A percentile compares a stretch with the other conserved stretches of the same genome.
These are phyloP conservation scores for Lepus timidus DNA, from an alignment of 2,113 vertebrate genomes.

Conservation along the genomic window DNA sequence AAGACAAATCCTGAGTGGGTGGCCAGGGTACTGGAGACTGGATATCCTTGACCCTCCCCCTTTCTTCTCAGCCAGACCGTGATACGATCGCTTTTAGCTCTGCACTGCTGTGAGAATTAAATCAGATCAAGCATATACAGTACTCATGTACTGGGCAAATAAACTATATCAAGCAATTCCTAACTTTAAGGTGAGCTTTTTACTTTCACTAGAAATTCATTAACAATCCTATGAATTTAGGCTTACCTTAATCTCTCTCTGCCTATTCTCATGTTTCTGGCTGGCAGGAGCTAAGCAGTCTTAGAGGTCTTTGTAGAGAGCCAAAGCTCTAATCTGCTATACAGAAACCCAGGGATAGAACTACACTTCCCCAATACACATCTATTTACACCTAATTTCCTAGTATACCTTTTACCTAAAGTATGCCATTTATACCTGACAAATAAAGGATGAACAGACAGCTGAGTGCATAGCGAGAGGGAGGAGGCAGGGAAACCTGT, in stretches of 20 bases:
- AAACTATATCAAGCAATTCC: background rate
- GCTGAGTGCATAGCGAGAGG: background rate
- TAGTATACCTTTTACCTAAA: background rate
- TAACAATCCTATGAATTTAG: background rate
- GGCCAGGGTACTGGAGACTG: background rate
- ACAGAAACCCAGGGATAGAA: background rate
- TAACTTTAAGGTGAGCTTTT: background rate
- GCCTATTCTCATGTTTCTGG: background rate
- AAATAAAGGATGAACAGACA: background rate
- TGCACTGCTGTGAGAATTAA: background rate
- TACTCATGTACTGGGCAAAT: background rate
- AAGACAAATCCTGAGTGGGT: background rate
- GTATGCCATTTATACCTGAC: too few species aligned
- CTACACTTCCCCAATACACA: conserved; percentile 20
- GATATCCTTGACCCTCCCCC: background rate
- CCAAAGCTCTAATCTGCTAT: background rate
- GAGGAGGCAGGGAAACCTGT: too few species aligned
- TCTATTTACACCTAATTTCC: background rate
- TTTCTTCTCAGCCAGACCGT: background rate
- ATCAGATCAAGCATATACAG: background rate
- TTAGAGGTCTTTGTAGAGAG: background rate
- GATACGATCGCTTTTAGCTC: background rate
- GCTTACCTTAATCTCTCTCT: background rate
- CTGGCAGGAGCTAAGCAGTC: background rate
- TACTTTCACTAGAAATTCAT: background rate